Conservation (phyloP, 1,140 invertebrate species). For the Sarcophaga bullata region DNA sequence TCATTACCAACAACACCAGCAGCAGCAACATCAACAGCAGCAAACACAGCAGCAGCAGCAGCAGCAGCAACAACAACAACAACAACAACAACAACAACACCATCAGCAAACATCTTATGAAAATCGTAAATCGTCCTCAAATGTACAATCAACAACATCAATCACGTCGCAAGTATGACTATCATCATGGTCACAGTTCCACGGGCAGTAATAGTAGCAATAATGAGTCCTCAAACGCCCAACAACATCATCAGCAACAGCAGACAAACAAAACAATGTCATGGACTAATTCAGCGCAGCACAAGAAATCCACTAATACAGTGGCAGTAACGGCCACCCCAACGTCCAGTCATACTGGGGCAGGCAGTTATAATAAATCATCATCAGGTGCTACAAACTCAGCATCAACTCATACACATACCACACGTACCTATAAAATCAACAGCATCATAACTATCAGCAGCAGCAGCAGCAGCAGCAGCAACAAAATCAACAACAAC, state of each 20-base stretch:
- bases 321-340: slow-evolving; percentile 63
- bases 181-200: not conserved
- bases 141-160: slow-evolving; percentile 29
- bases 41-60: slow-evolving; percentile 51
- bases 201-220: not conserved
- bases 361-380: slow-evolving; percentile 33
- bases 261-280: slow-evolving; percentile 61
- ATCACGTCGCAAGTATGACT: slow-evolving; percentile 14
- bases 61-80: slow-evolving; percentile 45
- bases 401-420: slow-evolving; percentile 44
- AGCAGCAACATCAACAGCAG: slow-evolving; percentile 55
- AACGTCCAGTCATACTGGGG: slow-evolving; percentile 36
- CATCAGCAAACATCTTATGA: slow-evolving; percentile 28
- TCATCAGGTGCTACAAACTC: slow-evolving; percentile 35
- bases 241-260: slow-evolving; percentile 30
- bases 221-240: not conserved
- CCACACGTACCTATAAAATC: slow-evolving; percentile 51
- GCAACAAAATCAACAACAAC: slow-evolving; percentile 46
- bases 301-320: slow-evolving; percentile 62
- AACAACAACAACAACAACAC: slow-evolving; percentile 42
- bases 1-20: slow-evolving; percentile 46
- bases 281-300: slow-evolving; percentile 62
- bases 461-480: slow-evolving; percentile 49
- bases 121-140: slow-evolving; percentile 20
- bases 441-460: slow-evolving; percentile 53